phyloP scores from a whole-genome alignment of 2,797 vertebrate genomes.

The Squalus acanthias region DNA sequence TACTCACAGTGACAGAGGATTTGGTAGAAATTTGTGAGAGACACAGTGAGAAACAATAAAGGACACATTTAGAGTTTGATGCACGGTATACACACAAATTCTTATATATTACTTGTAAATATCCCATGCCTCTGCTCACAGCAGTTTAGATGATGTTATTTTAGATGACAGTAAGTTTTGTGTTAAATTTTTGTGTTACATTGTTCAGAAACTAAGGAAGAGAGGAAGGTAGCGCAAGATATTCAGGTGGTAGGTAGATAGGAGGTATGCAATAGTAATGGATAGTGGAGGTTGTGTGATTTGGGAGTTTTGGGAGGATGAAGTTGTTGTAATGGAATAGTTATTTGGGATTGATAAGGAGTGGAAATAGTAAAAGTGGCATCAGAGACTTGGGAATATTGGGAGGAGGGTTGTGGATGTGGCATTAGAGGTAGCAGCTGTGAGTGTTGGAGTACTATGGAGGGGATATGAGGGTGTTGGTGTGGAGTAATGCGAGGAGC shows the following conservation, averaged over 20 bases:
- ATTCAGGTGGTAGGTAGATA: background rate
- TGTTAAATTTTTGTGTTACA: background rate
- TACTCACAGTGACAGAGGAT: background rate
- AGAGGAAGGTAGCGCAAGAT: background rate
- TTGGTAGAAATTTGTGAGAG: background rate
- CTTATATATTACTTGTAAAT: background rate
- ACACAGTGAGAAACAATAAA: background rate
- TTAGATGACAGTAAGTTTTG: background rate
- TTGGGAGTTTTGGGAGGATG: too few species aligned
- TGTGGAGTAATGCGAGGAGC: too few species aligned
- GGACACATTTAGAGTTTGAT: background rate
- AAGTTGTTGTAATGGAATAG: too few species aligned
- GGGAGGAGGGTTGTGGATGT: too few species aligned
- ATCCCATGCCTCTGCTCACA: background rate
- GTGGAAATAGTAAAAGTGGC: too few species aligned
- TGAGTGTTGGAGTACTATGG: too few species aligned
- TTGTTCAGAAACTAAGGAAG: background rate
- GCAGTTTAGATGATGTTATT: background rate
- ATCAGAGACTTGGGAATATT: too few species aligned
- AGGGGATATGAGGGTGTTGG: too few species aligned
- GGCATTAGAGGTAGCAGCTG: too few species aligned
- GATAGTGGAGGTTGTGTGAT: too few species aligned
- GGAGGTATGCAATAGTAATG: too few species aligned
- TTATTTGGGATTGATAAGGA: too few species aligned
- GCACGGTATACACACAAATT: background rate